These are phyloP conservation scores for Odocoileus hemionus DNA, from an alignment of 2,113 vertebrate genomes.

Conservation along the genomic window DNA sequence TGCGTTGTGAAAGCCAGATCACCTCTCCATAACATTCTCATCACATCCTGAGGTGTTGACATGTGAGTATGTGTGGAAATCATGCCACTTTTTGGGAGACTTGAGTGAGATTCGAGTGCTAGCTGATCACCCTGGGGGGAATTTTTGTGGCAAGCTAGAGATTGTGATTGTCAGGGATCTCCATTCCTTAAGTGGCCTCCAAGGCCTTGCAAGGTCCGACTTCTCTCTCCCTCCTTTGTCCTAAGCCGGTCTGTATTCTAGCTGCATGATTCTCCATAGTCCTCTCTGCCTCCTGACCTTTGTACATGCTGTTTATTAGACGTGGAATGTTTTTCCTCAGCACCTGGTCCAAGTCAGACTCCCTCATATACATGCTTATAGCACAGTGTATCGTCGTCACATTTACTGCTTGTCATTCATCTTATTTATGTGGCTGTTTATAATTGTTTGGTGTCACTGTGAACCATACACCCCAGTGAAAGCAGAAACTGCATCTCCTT, in stretches of 20 bases:
- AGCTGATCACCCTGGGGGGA: background rate
- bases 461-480: background rate
- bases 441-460: background rate
- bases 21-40: background rate
- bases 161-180: background rate
- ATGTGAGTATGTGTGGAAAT: background rate
- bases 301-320: background rate
- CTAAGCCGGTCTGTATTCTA: background rate
- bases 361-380: background rate
- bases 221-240: background rate
- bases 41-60: background rate
- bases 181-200: background rate
- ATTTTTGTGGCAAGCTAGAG: background rate
- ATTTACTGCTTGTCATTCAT: background rate
- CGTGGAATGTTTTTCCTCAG: background rate
- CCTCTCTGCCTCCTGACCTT: background rate
- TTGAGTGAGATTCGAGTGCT: background rate
- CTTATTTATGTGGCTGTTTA: background rate
- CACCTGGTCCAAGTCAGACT: background rate
- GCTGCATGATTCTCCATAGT: accelerated
- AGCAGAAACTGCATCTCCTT: background rate
- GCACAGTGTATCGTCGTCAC: background rate
- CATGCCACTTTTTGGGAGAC: background rate
- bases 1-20: background rate
- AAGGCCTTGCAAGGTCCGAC: background rate